Conservation (phyloP, 2,797 vertebrate genomes). For the Brotogeris chrysoptera region DNA sequence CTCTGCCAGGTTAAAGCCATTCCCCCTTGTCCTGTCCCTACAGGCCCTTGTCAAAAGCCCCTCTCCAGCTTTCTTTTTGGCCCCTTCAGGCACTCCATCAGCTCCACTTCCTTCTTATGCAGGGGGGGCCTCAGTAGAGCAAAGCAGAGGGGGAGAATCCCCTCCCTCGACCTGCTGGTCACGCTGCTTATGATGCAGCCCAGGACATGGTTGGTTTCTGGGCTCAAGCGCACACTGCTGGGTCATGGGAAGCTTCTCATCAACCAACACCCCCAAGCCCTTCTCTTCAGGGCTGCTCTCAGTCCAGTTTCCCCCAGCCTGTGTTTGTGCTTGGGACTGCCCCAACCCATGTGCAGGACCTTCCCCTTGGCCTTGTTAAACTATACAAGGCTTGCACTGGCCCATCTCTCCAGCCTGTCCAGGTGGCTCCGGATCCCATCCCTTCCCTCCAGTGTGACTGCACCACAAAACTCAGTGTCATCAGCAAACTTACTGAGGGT, state of each 20-base stretch:
- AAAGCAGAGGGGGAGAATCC: background rate
- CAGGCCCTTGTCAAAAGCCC: background rate
- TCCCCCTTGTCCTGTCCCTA: background rate
- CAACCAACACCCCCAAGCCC: background rate
- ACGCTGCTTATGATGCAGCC: background rate
- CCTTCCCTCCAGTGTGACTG: background rate
- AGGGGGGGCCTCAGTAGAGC: background rate
- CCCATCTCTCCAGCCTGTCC: background rate
- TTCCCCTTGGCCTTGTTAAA: background rate
- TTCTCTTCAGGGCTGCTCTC: background rate
- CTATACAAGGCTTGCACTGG: background rate
- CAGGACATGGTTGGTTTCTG: background rate
- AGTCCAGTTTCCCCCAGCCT: background rate
- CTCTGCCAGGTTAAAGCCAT: background rate
- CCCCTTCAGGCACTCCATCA: background rate
- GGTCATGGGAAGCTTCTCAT: background rate
- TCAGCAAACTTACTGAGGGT: background rate
- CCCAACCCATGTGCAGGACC: background rate
- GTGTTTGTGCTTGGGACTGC: background rate
- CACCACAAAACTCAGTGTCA: background rate
- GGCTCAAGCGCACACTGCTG: background rate
- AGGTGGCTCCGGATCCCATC: background rate
- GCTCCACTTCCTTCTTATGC: background rate
- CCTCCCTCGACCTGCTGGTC: background rate
- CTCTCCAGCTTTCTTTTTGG: background rate